A percentile compares a stretch with the other conserved stretches of the same genome.
Evolutionary conservation across 2,113 vertebrate genomes (phyloP).

Genomic region (Protomyctophum bolini): DNA sequence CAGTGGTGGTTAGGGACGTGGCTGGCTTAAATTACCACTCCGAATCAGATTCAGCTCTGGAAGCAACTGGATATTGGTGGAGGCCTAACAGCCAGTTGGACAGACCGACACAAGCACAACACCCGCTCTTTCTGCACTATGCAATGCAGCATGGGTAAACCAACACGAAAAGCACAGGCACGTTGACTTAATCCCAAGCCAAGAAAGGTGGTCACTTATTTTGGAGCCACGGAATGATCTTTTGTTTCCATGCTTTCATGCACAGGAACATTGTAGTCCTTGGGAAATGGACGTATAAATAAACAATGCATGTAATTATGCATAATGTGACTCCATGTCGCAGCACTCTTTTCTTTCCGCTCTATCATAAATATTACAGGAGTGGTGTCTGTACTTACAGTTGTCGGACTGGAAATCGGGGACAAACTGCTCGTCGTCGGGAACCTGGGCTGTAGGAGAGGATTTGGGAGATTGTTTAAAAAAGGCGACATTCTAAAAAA

Average conservation of each 20-base stretch:
- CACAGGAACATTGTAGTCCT: background rate
- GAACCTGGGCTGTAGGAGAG: slow-evolving; percentile 81
- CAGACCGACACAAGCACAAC: too few species aligned
- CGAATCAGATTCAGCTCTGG: too few species aligned
- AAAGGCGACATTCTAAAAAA: too few species aligned
- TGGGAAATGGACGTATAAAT: background rate
- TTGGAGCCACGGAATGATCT: too few species aligned
- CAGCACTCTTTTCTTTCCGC: background rate
- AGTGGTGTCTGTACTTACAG: slow-evolving; percentile 78
- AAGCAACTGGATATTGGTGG: too few species aligned
- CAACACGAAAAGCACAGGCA: too few species aligned
- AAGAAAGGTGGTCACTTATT: too few species aligned
- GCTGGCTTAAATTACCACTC: too few species aligned
- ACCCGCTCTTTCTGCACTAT: background rate
- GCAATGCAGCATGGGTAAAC: background rate
- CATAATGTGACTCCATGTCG: too few species aligned
- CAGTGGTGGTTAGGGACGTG: too few species aligned
- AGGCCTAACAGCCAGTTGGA: too few species aligned
- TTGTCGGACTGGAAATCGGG: slow-evolving; percentile 92
- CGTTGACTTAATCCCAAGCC: too few species aligned
- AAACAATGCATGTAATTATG: background rate
- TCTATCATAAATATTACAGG: slow-evolving; percentile 9
- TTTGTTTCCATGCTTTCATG: background rate
- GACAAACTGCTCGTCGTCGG: slow-evolving; percentile 90
- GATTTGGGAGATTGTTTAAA: background rate